These are phyloP conservation scores for Oscheius onirici DNA, from an alignment of 2,888 invertebrate genomes.

Conservation along the genomic window DNA sequence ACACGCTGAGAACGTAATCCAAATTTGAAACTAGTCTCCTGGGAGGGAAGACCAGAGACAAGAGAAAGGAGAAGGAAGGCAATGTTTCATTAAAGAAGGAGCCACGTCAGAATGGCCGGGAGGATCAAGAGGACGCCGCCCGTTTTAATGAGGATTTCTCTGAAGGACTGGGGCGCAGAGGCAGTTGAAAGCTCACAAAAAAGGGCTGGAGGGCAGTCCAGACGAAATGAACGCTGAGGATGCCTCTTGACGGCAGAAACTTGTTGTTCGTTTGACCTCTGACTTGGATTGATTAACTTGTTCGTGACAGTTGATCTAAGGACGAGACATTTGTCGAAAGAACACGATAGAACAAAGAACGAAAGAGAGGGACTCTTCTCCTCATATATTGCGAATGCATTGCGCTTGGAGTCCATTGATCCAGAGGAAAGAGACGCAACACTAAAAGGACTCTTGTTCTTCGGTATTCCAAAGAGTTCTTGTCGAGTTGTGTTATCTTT, in stretches of 20 bases:
- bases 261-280: neutral
- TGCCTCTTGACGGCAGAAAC: neutral
- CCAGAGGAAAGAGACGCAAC: neutral
- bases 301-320: too few relatives aligned
- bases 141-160: constrained; percentile 32
- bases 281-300: too few relatives aligned
- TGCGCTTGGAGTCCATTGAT: constrained; percentile 31
- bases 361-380: neutral
- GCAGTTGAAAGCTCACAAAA: neutral
- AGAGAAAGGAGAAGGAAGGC: neutral
- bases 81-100: constrained; percentile 26
- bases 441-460: too few relatives aligned
- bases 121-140: constrained; percentile 25
- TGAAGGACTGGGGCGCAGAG: neutral
- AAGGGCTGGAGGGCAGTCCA: neutral
- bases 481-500: too few relatives aligned
- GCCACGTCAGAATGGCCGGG: constrained; percentile 13
- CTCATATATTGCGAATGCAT: constrained; percentile 32
- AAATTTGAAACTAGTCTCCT: neutral
- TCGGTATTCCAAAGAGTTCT: too few relatives aligned
- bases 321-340: neutral
- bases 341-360: constrained; percentile 2
- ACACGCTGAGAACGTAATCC: neutral
- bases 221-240: too few relatives aligned
- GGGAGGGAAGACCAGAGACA: neutral